Base-by-base conservation (phyloP, 92 coral and sea anemone genomes). In the Palythoa heliodiscus region DNA sequence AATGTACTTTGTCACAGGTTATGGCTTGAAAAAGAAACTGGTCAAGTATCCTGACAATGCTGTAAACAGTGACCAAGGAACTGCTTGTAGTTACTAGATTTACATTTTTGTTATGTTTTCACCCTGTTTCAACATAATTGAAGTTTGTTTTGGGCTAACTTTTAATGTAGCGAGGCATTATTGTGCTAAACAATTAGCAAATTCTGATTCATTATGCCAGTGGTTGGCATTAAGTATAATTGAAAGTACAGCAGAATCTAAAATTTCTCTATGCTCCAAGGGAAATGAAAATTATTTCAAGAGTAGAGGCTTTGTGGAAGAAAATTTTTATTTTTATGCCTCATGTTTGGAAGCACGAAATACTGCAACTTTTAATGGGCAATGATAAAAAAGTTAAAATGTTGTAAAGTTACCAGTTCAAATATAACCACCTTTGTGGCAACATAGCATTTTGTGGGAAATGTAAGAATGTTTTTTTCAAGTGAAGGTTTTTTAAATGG, bases 11-110 rank as follows among this genome's bases (percentile, higher is more conserved):
- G 67, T 60, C 67, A 19, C 15, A 60, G 19, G 43, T 69, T 86
- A 25, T 86, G 85, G 85, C 39, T 86, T 17, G 85, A 86, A 48
- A 78, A 78, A 53, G 89, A 77, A 75, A 77, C 85, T 40, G 84
- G 68, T 50, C 38, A 86, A 7, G 83, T 75, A 14, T 60, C 38
- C 20, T 86, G 52, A 70, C 52, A 37, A 23, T 4, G 43, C 38
- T 70, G 75, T 70, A 11, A 35, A 37, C 75, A 70, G 38, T 70
- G 50, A 70, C 48, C 75, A 37, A 70, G 75, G 38, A 70, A 70
- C 75, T 70, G 67, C 52, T 70, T 29, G 75, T 38, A 70, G 38
- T 70, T 70, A 39, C 75, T 70, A 52, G 75, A 25, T 70, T 70
- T 70, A 37, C 7, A 12, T 23, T 24, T 25, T 24, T 69, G 23